phyloP scores from a whole-genome alignment of 2,113 vertebrate genomes.

The Zeus faber region DNA sequence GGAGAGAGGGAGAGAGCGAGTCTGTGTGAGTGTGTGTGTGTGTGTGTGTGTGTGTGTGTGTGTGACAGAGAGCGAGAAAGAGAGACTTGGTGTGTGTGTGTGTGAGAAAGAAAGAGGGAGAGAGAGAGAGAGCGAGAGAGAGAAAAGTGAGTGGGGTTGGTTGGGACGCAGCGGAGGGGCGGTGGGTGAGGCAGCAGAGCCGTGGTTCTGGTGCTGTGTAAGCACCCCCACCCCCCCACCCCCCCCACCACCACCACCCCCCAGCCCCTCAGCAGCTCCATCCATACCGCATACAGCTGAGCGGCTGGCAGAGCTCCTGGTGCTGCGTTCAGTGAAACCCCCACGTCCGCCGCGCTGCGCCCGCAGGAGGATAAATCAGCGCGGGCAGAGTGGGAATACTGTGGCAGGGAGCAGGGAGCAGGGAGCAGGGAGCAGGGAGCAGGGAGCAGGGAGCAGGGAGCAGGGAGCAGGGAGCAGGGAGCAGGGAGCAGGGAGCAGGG shows the following conservation, averaged over 20 bases:
- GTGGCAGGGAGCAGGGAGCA: conserved; percentile 33
- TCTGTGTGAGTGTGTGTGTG: too few relatives aligned
- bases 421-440: conserved; percentile 22
- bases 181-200: too few relatives aligned
- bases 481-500: conserved; percentile 31
- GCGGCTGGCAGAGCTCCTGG: conserved; percentile 68
- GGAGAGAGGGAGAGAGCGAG: too few relatives aligned
- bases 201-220: conserved; percentile 77
- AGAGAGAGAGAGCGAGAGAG: too few relatives aligned
- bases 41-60: too few relatives aligned
- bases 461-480: conserved; percentile 29
- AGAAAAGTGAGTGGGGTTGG: too few relatives aligned
- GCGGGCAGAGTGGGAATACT: conserved; percentile 49
- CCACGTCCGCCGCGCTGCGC: too few relatives aligned
- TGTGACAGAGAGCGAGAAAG: too few relatives aligned
- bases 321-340: too few relatives aligned
- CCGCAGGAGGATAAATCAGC: conserved; percentile 32
- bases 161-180: conserved; percentile 36
- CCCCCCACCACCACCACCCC: too few relatives aligned
- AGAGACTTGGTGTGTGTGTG: too few relatives aligned
- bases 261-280: conserved; percentile 81
- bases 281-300: conserved; percentile 81
- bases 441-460: conserved; percentile 31
- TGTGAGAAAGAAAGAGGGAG: too few relatives aligned
- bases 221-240: conserved; percentile 79